Evolutionary conservation across 1,140 invertebrate genomes (phyloP).

Genomic region (Drosophila oshimai): DNA sequence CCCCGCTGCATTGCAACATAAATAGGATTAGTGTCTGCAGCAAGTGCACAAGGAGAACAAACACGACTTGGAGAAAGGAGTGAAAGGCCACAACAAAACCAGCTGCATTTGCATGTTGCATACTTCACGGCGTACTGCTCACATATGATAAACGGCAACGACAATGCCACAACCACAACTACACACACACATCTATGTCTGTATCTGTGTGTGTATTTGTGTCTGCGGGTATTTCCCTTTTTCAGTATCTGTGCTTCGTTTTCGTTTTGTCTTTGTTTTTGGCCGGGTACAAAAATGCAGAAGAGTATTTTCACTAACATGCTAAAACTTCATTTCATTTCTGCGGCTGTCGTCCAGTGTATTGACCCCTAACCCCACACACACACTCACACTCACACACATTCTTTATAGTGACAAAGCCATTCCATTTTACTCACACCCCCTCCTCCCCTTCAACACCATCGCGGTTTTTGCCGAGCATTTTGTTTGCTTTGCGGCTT

Average conservation of each 20-base stretch:
- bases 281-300: constrained; percentile 59
- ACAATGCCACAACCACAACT: constrained; percentile 57
- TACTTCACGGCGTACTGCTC: constrained; percentile 67
- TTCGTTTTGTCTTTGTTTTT: constrained; percentile 44
- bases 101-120: constrained; percentile 72
- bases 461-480: constrained; percentile 68
- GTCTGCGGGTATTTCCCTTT: constrained; percentile 22
- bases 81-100: constrained; percentile 32
- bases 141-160: constrained; percentile 76
- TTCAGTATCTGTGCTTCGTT: constrained; percentile 24
- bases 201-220: too few relatives aligned
- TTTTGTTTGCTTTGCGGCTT: constrained; percentile 78
- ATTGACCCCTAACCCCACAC: constrained; percentile 58
- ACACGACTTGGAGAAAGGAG: constrained; percentile 14
- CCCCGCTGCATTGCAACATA: constrained; percentile 80
- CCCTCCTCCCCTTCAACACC: not conserved
- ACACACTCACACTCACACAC: not conserved
- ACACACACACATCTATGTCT: constrained; percentile 1
- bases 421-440: constrained; percentile 5
- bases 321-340: constrained; percentile 75
- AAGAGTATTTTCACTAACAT: constrained; percentile 67
- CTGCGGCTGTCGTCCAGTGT: constrained; percentile 62
- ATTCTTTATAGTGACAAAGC: constrained; percentile 33
- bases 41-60: constrained; percentile 44
- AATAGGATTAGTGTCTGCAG: constrained; percentile 81